Conservation (phyloP, 2,888 invertebrate genomes). For the Euphydryas editha region DNA sequence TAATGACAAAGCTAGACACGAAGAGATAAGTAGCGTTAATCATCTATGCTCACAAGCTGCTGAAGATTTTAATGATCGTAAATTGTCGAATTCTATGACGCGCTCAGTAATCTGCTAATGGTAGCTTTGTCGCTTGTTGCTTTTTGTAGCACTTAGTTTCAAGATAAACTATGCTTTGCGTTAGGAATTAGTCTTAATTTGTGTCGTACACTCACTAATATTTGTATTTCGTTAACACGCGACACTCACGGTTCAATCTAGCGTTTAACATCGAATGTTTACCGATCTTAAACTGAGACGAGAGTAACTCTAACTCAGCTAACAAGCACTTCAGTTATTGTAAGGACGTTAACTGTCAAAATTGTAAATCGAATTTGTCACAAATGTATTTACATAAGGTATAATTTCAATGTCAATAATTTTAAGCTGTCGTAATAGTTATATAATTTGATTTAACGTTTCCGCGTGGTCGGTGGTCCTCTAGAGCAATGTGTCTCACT, state of each 20-base stretch:
- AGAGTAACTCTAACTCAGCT: not conserved
- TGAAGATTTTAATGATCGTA: conserved; percentile 34
- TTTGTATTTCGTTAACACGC: conserved; percentile 80
- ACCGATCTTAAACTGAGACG: not conserved
- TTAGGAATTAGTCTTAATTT: conserved; percentile 81
- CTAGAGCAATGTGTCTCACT: conserved; percentile 47
- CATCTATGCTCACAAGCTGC: conserved; percentile 11
- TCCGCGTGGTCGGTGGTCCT: not conserved
- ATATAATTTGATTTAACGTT: too few relatives aligned
- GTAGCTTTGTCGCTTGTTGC: conserved; percentile 76
- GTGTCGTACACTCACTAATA: conserved; percentile 75
- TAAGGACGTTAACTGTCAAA: not conserved
- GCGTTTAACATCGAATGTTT: conserved; percentile 26
- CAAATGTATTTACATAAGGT: too few relatives aligned
- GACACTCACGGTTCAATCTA: conserved; percentile 54
- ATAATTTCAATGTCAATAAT: too few relatives aligned
- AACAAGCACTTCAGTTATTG: not conserved
- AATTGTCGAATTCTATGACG: conserved; percentile 35
- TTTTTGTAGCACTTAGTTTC: conserved; percentile 80
- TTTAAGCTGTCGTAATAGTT: too few relatives aligned
- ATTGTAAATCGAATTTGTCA: too few relatives aligned
- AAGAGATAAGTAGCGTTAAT: conserved; percentile 20
- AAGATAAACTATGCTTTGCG: conserved; percentile 76
- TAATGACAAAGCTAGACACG: conserved; percentile 1
- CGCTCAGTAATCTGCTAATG: conserved; percentile 54